Conservation (phyloP, 2,888 invertebrate genomes). For the Trissoscelio sp. region DNA sequence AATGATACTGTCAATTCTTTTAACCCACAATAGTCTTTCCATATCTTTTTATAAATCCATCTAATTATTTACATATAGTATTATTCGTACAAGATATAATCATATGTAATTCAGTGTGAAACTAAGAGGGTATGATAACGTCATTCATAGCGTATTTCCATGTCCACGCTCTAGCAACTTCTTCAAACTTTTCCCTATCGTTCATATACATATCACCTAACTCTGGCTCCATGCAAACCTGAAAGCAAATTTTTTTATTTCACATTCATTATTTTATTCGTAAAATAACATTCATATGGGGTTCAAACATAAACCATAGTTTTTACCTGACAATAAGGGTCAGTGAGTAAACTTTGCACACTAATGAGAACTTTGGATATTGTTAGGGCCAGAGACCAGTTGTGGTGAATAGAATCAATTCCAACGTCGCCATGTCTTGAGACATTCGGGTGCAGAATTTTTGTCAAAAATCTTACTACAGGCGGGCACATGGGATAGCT, state of each 20-base stretch:
- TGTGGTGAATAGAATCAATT: conserved; percentile 97
- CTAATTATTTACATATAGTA: too few species aligned
- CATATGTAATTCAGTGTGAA: too few species aligned
- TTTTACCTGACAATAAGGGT: conserved; percentile 92
- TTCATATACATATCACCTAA: conserved; percentile 91
- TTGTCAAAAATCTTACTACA: conserved; percentile 95
- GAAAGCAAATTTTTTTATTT: conserved; percentile 69
- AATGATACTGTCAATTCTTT: too few species aligned
- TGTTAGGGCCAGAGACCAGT: conserved; percentile 97
- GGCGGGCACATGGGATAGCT: conserved; percentile 96
- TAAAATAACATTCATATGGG: too few species aligned
- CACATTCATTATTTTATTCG: too few species aligned
- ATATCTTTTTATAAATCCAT: too few species aligned
- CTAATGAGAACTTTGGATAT: conserved; percentile 95
- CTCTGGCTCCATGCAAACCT: conserved; percentile 96
- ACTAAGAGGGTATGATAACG: conserved; percentile 81
- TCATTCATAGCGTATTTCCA: conserved; percentile 96
- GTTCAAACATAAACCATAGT: too few species aligned
- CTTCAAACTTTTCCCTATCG: conserved; percentile 90
- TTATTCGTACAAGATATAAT: too few species aligned
- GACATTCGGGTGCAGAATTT: conserved; percentile 97
- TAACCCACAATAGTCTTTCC: too few species aligned
- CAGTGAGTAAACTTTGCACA: conserved; percentile 94
- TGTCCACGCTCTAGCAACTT: conserved; percentile 93
- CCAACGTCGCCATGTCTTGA: conserved; percentile 98